Percentiles rank a stretch among this genome's conserved stretches.
phyloP scores from a whole-genome alignment of 2,113 vertebrate species.

The Oreochromis spilurus region DNA sequence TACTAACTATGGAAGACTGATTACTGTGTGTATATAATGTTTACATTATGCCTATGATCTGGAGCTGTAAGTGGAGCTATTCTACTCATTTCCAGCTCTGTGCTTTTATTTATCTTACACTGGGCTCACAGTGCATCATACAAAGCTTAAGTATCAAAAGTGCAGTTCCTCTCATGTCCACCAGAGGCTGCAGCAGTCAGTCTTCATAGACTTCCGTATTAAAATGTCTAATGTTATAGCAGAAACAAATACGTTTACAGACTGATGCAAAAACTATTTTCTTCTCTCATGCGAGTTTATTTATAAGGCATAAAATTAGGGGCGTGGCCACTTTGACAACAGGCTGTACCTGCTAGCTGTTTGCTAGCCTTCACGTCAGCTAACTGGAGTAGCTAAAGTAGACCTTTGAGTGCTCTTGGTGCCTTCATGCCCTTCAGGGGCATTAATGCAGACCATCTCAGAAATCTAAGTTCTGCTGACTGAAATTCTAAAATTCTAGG shows the following conservation, averaged over 20 bases:
- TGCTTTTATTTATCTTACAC: not conserved
- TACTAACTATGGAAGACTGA: not conserved
- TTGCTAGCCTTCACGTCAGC: not conserved
- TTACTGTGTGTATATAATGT: not conserved
- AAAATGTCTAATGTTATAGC: not conserved
- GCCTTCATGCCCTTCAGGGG: not conserved
- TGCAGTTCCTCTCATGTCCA: not conserved
- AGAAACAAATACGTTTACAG: not conserved
- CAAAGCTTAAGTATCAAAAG: not conserved
- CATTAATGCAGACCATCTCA: not conserved
- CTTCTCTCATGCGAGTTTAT: not conserved
- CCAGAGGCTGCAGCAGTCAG: not conserved
- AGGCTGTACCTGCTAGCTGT: not conserved
- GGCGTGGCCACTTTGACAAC: not conserved
- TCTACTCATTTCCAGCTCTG: not conserved
- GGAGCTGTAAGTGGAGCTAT: not conserved
- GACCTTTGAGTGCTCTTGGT: not conserved
- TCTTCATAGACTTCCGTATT: not conserved
- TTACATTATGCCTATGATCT: not conserved
- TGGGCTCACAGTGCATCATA: not conserved
- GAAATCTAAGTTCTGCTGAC: not conserved
- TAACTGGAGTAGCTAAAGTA: not conserved
- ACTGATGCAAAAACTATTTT: not conserved
- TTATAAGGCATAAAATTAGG: not conserved
- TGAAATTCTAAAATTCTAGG: not conserved